Percentiles rank a stretch among this genome's conserved stretches.
phyloP scores from a whole-genome alignment of 2,797 vertebrate genomes.

The Protosalanx chinensis region DNA sequence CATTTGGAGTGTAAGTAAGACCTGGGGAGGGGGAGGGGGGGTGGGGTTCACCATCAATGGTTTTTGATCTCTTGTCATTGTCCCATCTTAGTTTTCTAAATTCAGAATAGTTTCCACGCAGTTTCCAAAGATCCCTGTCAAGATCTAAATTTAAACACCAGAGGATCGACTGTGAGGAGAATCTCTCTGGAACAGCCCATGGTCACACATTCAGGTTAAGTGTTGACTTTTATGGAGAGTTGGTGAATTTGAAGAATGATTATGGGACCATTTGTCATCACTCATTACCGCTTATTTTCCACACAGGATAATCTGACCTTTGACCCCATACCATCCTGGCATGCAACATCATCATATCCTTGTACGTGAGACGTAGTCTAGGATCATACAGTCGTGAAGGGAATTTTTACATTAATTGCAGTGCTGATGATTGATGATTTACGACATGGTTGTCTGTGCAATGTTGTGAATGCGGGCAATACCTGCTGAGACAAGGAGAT shows the following conservation, averaged over 20 bases:
- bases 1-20: conserved; percentile 51
- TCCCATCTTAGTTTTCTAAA: conserved; percentile 34
- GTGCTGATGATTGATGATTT: background rate
- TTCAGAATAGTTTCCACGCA: conserved; percentile 31
- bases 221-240: conserved; percentile 1
- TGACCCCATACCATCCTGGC: too few relatives aligned
- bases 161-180: conserved; percentile 10
- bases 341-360: too few relatives aligned
- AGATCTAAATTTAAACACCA: conserved; percentile 43
- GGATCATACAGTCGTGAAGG: background rate
- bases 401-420: background rate
- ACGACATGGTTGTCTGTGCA: too few relatives aligned
- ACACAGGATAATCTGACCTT: background rate
- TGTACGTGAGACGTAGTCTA: too few relatives aligned
- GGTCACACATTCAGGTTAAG: background rate
- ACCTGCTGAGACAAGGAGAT: conserved; percentile 39
- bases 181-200: conserved; percentile 15
- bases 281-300: background rate
- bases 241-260: conserved; percentile 1
- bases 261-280: background rate
- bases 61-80: conserved; percentile 35
- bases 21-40: conserved; percentile 44
- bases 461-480: conserved; percentile 27
- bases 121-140: conserved; percentile 26
- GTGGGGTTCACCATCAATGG: conserved; percentile 36